phyloP scores from a whole-genome alignment of 2,797 vertebrate species.

The Fistularia tabacaria region DNA sequence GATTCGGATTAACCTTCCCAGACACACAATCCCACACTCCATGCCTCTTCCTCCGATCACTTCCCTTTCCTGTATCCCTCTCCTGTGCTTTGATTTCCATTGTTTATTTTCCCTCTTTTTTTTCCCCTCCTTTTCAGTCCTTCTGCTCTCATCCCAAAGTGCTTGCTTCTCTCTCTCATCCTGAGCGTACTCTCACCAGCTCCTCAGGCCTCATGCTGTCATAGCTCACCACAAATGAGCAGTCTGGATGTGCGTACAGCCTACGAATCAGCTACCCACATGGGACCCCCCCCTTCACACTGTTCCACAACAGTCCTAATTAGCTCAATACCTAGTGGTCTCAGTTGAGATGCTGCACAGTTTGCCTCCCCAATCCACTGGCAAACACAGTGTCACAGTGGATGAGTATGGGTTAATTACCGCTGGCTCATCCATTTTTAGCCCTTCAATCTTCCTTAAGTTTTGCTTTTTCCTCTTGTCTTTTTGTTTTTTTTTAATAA shows the following conservation, averaged over 20 bases:
- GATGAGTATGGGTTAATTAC: conserved; percentile 57
- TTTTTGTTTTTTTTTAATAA: conserved; percentile 16
- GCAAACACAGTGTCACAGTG: conserved; percentile 38
- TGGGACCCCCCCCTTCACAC: conserved; percentile 56
- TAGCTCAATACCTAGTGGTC: conserved; percentile 50
- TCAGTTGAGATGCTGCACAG: conserved; percentile 30
- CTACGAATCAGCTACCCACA: conserved; percentile 41
- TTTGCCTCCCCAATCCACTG: conserved; percentile 28
- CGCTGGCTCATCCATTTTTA: conserved; percentile 18
- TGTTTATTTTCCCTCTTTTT: conserved; percentile 29
- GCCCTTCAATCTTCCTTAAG: too few species aligned
- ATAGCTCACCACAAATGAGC: conserved; percentile 61
- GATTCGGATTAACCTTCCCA: conserved; percentile 51
- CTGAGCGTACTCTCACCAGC: conserved; percentile 22
- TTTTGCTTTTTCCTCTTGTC: neutral
- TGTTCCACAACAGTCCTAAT: conserved; percentile 57
- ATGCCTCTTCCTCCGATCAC: conserved; percentile 10
- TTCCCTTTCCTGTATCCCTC: conserved; percentile 9
- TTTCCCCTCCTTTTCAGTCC: conserved; percentile 17
- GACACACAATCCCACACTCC: conserved; percentile 14
- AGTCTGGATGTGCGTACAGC: conserved; percentile 45
- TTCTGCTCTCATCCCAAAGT: conserved; percentile 15
- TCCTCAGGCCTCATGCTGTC: conserved; percentile 52
- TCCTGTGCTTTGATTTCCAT: conserved; percentile 21
- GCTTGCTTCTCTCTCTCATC: conserved; percentile 15